These are phyloP conservation scores for Leptinotarsa undecemlineata DNA, from an alignment of 1,140 invertebrate species.

Conservation along the genomic window DNA sequence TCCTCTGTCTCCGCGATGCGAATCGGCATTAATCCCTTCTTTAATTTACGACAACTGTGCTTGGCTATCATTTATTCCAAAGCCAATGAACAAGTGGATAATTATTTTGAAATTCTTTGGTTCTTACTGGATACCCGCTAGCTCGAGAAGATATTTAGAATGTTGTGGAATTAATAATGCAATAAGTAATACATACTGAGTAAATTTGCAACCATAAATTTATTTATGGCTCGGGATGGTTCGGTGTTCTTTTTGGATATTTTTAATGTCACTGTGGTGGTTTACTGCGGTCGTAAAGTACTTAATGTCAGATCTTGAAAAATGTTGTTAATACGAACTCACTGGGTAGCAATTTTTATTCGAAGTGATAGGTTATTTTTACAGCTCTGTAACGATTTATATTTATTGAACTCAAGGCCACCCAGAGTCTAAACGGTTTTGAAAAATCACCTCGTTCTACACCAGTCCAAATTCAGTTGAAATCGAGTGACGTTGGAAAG, in stretches of 20 bases:
- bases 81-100: slow-evolving; percentile 15
- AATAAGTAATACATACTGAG: slow-evolving; percentile 20
- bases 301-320: slow-evolving; percentile 11
- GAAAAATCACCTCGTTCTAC: no score
- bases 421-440: neutral
- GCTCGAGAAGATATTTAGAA: slow-evolving; percentile 13
- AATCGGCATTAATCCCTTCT: neutral
- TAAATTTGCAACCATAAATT: slow-evolving; percentile 16
- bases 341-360: slow-evolving; percentile 3
- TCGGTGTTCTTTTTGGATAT: slow-evolving; percentile 2
- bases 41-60: slow-evolving; percentile 8
- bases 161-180: slow-evolving; percentile 12
- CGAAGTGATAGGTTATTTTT: neutral
- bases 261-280: neutral
- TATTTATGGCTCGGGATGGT: slow-evolving; percentile 12
- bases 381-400: neutral
- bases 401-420: neutral
- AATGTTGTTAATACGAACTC: slow-evolving; percentile 3
- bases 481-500: no score
- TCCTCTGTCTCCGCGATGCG: neutral
- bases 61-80: slow-evolving; percentile 13
- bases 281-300: slow-evolving; percentile 4
- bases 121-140: slow-evolving; percentile 15
- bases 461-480: no score
- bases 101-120: slow-evolving; percentile 14